Percentiles rank a stretch among this genome's conserved stretches.
Conservation (phyloP, 2,888 invertebrate species). For the Lasiommata megera region DNA sequence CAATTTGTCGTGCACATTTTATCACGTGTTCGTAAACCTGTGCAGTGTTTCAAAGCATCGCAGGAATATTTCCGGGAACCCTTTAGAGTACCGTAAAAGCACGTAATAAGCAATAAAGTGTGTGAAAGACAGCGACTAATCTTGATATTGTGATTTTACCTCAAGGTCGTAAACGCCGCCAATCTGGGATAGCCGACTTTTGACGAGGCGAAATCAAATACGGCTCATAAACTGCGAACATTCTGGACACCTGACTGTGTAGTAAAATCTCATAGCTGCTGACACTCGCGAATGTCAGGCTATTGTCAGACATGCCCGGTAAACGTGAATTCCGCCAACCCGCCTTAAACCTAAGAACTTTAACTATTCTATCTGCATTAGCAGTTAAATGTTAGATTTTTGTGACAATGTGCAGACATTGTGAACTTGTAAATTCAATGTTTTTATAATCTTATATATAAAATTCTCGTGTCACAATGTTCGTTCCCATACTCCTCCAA, state of each 20-base stretch:
- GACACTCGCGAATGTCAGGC: neutral
- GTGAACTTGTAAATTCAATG: too few relatives aligned
- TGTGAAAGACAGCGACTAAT: conserved; percentile 4
- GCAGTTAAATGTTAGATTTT: too few relatives aligned
- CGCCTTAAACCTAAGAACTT: too few relatives aligned
- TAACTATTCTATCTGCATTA: too few relatives aligned
- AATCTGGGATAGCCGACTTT: conserved; percentile 21
- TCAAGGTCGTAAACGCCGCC: conserved; percentile 23
- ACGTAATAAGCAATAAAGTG: conserved; percentile 3
- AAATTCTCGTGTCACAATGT: too few relatives aligned
- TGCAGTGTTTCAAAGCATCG: neutral
- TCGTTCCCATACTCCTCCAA: too few relatives aligned
- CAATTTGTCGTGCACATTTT: too few relatives aligned
- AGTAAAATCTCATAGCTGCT: conserved; percentile 18
- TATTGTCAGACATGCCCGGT: neutral
- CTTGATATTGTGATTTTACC: conserved; percentile 5
- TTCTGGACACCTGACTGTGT: conserved; percentile 28
- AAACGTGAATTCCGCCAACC: too few relatives aligned
- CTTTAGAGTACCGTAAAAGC: neutral
- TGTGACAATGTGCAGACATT: too few relatives aligned
- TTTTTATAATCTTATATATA: too few relatives aligned
- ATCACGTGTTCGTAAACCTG: neutral
- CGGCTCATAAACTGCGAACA: conserved; percentile 22
- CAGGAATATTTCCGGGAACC: neutral
- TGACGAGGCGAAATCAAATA: conserved; percentile 20